Evolutionary conservation across 1,140 invertebrate genomes (phyloP).

Genomic region (honey bee (Apis mellifera)): DNA sequence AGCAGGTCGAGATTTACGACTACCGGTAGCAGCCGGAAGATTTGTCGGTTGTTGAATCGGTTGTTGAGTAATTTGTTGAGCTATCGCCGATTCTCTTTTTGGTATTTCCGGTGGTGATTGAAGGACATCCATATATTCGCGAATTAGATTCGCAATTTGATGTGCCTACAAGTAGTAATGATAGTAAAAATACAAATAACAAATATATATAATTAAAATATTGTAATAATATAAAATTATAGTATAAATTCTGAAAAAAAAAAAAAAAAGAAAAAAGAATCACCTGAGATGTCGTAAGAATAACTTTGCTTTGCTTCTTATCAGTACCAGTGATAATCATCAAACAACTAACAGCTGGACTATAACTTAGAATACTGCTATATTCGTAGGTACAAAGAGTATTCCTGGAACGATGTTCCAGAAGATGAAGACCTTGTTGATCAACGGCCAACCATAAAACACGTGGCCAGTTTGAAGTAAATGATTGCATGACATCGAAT

Average conservation of each 20-base stretch:
- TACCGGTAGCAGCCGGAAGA: conserved; percentile 62
- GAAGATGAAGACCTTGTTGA: conserved; percentile 94
- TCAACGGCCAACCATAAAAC: conserved; percentile 95
- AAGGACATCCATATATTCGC: conserved; percentile 93
- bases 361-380: conserved; percentile 92
- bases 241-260: not conserved
- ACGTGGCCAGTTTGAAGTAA: conserved; percentile 96
- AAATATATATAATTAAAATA: not conserved
- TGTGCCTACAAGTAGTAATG: conserved; percentile 86
- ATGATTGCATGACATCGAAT: conserved; percentile 98
- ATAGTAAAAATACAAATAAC: not conserved
- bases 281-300: conserved; percentile 93
- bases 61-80: conserved; percentile 73
- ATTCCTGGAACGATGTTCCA: conserved; percentile 93
- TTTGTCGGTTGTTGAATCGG: conserved; percentile 62
- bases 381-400: conserved; percentile 95
- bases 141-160: conserved; percentile 96
- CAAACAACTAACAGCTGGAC: conserved; percentile 92
- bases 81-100: conserved; percentile 74
- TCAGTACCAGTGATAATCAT: conserved; percentile 94
- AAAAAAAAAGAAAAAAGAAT: conserved; percentile 1
- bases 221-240: conserved; percentile 6
- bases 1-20: conserved; percentile 79
- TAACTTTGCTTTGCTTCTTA: conserved; percentile 95
- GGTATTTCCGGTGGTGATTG: conserved; percentile 80